phyloP scores from a whole-genome alignment of 2,888 invertebrate genomes.

The Chalcosyrphus nemorum region DNA sequence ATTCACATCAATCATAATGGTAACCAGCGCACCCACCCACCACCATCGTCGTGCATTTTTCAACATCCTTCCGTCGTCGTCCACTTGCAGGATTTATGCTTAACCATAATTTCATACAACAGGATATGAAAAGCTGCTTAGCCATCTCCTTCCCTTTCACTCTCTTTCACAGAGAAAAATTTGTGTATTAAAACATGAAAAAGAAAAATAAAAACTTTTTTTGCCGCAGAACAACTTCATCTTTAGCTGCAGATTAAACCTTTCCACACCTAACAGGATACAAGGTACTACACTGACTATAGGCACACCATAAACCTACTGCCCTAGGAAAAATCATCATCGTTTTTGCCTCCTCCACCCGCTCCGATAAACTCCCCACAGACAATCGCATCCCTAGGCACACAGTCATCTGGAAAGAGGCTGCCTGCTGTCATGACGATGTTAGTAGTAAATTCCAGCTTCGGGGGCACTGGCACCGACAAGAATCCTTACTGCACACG shows the following conservation, averaged over 20 bases:
- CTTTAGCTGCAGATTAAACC: slow-evolving; percentile 51
- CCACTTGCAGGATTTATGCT: slow-evolving; percentile 39
- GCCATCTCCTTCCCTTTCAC: not conserved
- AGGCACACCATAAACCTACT: slow-evolving; percentile 16
- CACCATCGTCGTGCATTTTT: slow-evolving; percentile 17
- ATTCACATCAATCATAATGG: not conserved
- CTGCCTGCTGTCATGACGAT: slow-evolving; percentile 24
- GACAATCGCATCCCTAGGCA: slow-evolving; percentile 39
- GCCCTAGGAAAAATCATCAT: slow-evolving; percentile 53
- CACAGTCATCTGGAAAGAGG: not conserved
- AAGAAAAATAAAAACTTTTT: not conserved
- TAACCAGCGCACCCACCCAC: not conserved
- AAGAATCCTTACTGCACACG: not conserved
- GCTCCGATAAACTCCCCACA: slow-evolving; percentile 55
- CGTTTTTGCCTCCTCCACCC: too few relatives aligned
- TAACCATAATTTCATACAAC: slow-evolving; percentile 41
- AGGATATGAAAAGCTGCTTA: slow-evolving; percentile 49
- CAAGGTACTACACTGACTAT: not conserved
- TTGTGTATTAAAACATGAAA: slow-evolving; percentile 6
- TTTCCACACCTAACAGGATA: slow-evolving; percentile 29
- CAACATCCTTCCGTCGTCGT: slow-evolving; percentile 5
- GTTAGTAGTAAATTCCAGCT: slow-evolving; percentile 24
- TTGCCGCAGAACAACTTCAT: slow-evolving; percentile 31
- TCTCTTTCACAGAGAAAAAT: slow-evolving; percentile 14
- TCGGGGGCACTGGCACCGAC: not conserved